Evolutionary conservation across 2,797 vertebrate species (phyloP), one percentile per base, ranked within the genome.

Genomic region (Falco concolor): DNA sequence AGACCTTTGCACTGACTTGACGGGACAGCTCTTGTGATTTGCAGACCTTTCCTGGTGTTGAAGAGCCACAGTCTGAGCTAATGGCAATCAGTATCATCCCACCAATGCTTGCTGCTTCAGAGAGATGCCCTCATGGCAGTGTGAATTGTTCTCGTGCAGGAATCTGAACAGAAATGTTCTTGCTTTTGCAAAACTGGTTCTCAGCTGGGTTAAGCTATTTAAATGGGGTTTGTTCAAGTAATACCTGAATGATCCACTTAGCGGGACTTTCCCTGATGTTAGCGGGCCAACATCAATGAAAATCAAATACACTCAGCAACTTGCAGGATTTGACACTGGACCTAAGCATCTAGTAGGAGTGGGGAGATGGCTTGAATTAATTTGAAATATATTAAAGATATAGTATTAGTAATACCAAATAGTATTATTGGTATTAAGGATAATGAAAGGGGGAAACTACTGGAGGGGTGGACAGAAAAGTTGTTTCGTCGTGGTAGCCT

Each of bases 91-190:
- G 24, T 15, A 25, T 63, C 30, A 14, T 36, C 14, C 13, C 8
- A 8, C 34, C 2, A 1, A 59, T 13, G 17, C 38, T 69, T 0
- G 1, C 13, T 27, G 49, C 53, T 79, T 53, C 3, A 1, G 9
- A 1, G 4, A 68, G 24, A 27, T n/a, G 34, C 13, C 19, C 22
- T 20, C 5, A 7, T 23, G 45, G 30, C 44, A 1, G 0, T 30
- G 28, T 34, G 20, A 65, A 30, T 34, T 38, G 10, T 53, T 56
- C 10, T 77, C 42, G 18, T 78, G 27, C 61, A 27, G 47, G 67
- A 82, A 85, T 25, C 16, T n/a, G 18, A 36, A 25, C 8, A 25
- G 38, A 74, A 74, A 47, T 0, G 1, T 52, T 89, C 53, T 72
- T 15, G 11, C n/a, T 75, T n/a, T 50, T 73, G 23, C 9, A 44